A percentile compares a stretch with the other conserved stretches of the same genome.
Evolutionary conservation across 1,140 invertebrate species (phyloP).

Genomic region (Oryzaephilus surinamensis): DNA sequence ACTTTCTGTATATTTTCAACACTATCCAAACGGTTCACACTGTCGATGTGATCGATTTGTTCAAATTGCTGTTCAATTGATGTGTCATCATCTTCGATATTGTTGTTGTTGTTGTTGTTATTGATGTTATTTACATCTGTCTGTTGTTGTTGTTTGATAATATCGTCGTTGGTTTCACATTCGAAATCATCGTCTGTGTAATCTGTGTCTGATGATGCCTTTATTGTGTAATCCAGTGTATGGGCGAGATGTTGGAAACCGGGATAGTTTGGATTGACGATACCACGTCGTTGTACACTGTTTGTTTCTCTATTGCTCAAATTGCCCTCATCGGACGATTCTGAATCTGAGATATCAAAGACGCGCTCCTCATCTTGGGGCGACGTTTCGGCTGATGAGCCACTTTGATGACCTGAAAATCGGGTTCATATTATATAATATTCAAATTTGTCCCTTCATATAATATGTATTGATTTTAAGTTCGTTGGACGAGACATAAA

Average conservation of each 20-base stretch:
- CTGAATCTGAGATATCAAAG: constrained; percentile 32
- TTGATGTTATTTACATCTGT: constrained; percentile 32
- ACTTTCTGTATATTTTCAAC: constrained; percentile 43
- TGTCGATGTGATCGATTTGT: constrained; percentile 35
- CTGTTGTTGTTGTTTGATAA: constrained; percentile 18
- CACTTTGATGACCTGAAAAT: constrained; percentile 30
- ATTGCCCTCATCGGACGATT: constrained; percentile 34
- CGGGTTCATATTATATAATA: too few relatives aligned
- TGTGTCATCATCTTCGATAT: constrained; percentile 23
- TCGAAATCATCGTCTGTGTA: constrained; percentile 41
- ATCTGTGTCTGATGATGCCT: constrained; percentile 36
- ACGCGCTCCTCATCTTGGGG: constrained; percentile 33
- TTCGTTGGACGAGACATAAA: too few relatives aligned
- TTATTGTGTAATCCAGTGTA: constrained; percentile 36
- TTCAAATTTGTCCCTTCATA: too few relatives aligned
- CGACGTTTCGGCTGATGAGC: constrained; percentile 30
- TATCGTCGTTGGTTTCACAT: too few relatives aligned
- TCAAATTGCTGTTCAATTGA: too few relatives aligned
- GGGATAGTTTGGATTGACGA: constrained; percentile 70
- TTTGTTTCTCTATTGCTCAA: constrained; percentile 15
- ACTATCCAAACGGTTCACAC: constrained; percentile 43
- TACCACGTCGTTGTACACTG: constrained; percentile 43
- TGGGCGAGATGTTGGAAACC: constrained; percentile 55
- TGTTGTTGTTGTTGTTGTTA: constrained; percentile 31
- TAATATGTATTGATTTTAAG: too few relatives aligned